Percentiles rank a stretch among this genome's conserved stretches.
Conservation (phyloP, 2,888 invertebrate genomes). For the Acanthosepion lycidas region DNA sequence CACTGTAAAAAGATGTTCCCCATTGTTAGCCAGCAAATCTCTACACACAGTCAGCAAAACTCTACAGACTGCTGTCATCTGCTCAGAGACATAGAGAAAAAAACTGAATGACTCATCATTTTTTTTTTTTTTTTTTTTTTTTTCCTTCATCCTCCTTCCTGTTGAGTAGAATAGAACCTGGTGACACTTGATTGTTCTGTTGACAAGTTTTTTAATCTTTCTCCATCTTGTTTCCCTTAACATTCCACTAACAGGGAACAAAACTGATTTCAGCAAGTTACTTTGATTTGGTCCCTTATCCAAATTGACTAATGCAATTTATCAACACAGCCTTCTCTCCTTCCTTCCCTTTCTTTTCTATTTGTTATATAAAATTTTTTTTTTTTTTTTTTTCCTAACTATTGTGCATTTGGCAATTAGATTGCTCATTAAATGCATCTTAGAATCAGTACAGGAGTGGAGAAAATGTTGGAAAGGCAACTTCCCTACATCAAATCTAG, state of each 20-base stretch:
- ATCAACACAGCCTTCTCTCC: not conserved
- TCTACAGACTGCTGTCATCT: not conserved
- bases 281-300: not conserved
- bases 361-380: not conserved
- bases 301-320: not conserved
- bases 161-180: not conserved
- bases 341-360: not conserved
- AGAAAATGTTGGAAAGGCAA: not conserved
- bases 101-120: not conserved
- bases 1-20: not conserved
- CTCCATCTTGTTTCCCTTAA: not conserved
- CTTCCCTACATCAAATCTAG: not conserved
- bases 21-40: not conserved
- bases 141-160: not conserved
- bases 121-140: not conserved
- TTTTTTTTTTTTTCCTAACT: not conserved
- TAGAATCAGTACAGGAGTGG: not conserved
- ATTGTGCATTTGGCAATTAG: not conserved
- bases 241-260: constrained; percentile 33
- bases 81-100: not conserved
- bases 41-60: not conserved
- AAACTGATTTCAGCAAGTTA: not conserved
- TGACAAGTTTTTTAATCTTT: not conserved
- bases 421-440: not conserved
- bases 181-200: not conserved